Conservation (phyloP, 2,113 vertebrate genomes). For the Sphaerodactylus townsendi region DNA sequence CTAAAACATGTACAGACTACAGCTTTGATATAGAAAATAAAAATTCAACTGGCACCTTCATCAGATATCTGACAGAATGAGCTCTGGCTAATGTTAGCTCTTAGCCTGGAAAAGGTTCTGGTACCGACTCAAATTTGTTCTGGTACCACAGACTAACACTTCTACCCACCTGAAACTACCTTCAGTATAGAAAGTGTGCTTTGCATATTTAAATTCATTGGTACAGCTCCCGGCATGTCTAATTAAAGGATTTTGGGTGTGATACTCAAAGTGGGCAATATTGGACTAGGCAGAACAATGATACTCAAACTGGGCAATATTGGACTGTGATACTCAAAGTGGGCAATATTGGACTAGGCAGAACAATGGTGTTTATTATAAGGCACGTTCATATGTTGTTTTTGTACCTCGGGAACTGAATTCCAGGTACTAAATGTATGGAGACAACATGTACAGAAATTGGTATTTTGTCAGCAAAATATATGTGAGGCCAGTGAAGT, state of each 20-base stretch:
- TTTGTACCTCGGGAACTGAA: background rate
- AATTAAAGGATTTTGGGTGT: background rate
- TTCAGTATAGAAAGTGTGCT: background rate
- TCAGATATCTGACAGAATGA: too few relatives aligned
- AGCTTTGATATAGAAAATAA: background rate
- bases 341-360: background rate
- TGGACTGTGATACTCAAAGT: background rate
- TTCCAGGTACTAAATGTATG: background rate
- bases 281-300: background rate
- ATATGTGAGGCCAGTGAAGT: background rate
- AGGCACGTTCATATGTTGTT: background rate
- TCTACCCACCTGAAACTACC: too few relatives aligned
- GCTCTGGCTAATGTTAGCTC: too few relatives aligned
- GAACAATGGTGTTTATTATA: background rate
- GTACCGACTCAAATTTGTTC: too few relatives aligned
- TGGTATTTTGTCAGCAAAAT: background rate
- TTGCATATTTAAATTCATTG: background rate
- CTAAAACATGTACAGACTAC: background rate
- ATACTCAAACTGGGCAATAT: too few relatives aligned
- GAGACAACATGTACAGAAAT: background rate
- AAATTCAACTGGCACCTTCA: too few relatives aligned
- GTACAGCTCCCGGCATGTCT: background rate
- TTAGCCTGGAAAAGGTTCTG: too few relatives aligned
- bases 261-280: background rate
- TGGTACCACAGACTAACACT: too few relatives aligned